A percentile compares a stretch with the other conserved stretches of the same genome.
phyloP scores from a whole-genome alignment of 2,113 vertebrate genomes.

The Forbesichthys papilliferus region DNA sequence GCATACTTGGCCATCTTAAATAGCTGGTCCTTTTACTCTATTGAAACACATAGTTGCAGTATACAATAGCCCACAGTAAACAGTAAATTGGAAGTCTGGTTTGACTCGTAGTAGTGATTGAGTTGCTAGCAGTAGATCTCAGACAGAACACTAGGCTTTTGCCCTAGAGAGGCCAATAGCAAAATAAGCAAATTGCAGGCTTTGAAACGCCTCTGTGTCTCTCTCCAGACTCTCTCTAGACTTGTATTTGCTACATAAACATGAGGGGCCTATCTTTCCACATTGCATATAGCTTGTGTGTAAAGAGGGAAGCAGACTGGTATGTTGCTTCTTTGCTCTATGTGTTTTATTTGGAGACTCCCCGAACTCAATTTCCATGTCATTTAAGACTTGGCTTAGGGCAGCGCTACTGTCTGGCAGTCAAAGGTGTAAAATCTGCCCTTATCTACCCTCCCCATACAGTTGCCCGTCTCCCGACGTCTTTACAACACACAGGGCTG shows the following conservation, averaged over 20 bases:
- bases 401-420: constrained; percentile 18
- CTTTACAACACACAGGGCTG: constrained; percentile 29
- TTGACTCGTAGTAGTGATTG: constrained; percentile 13
- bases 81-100: constrained; percentile 13
- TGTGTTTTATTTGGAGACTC: constrained; percentile 46
- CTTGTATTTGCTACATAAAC: constrained; percentile 38
- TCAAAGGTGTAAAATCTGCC: constrained; percentile 46
- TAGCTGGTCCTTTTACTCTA: background rate
- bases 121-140: constrained; percentile 19
- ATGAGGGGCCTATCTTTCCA: constrained; percentile 29
- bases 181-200: constrained; percentile 8
- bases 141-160: constrained; percentile 5
- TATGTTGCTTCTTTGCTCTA: constrained; percentile 37
- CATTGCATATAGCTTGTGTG: constrained; percentile 36
- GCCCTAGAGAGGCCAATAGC: constrained; percentile 23
- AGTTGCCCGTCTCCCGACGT: constrained; percentile 15
- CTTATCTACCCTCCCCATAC: constrained; percentile 43
- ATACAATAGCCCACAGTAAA: background rate
- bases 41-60: constrained; percentile 14
- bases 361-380: constrained; percentile 61
- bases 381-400: constrained; percentile 46
- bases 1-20: constrained; percentile 17
- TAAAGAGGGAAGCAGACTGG: constrained; percentile 44
- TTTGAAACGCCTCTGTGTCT: constrained; percentile 3
- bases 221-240: constrained; percentile 33